Percentiles rank a stretch among this genome's conserved stretches.
These are phyloP conservation scores for Ommatoiulus sabulosus DNA, from an alignment of 2,888 invertebrate species.

Conservation along the genomic window DNA sequence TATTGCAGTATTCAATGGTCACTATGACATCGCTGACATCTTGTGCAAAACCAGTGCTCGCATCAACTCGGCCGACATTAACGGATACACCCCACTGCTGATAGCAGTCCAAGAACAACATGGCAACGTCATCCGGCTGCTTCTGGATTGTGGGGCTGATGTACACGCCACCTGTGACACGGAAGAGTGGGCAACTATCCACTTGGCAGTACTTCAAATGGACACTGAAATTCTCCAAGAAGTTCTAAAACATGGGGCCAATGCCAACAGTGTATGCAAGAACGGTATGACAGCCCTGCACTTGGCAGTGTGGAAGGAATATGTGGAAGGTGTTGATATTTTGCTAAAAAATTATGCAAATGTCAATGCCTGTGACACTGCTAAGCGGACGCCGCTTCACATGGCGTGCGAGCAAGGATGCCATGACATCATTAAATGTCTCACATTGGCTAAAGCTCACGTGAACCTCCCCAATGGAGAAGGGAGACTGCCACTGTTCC, in stretches of 20 bases:
- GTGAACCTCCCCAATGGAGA: too few relatives aligned
- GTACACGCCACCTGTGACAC: background rate
- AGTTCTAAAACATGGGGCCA: background rate
- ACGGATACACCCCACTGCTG: background rate
- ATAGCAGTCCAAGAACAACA: background rate
- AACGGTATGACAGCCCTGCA: background rate
- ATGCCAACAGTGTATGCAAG: background rate
- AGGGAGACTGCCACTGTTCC: too few relatives aligned
- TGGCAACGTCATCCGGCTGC: background rate
- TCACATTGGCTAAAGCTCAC: background rate
- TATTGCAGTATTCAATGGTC: constrained; percentile 71
- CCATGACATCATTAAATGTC: background rate
- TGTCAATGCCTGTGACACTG: background rate
- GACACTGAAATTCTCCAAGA: background rate
- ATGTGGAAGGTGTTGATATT: background rate
- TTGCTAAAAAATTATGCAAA: background rate
- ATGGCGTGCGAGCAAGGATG: background rate
- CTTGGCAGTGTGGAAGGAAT: background rate
- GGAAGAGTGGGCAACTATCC: background rate
- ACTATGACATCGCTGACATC: background rate
- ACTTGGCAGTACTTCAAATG: background rate
- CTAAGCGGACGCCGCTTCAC: background rate
- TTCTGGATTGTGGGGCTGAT: background rate
- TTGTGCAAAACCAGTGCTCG: background rate
- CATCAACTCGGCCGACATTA: background rate